Evolutionary conservation across 2,113 vertebrate species (phyloP), one percentile per base, ranked within the genome.

Genomic region (Pygoscelis antarcticus): DNA sequence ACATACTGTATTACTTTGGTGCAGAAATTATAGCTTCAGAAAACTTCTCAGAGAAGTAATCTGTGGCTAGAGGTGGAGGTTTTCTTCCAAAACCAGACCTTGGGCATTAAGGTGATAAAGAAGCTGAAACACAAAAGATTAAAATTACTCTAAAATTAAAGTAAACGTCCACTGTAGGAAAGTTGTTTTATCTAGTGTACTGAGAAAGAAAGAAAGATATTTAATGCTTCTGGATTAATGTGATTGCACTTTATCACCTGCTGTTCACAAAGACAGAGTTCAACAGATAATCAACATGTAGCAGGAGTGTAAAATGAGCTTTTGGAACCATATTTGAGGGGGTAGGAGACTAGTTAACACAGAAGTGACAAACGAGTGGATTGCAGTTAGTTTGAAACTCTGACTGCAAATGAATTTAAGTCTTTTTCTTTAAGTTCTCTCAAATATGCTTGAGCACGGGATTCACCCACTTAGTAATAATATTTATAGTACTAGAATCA

Each of bases 231-330:
- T 91, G 78, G 34, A 49, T 23, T 5, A 70, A 14, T 87, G 32
- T 84, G 54, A 65, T 83, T 87, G 40, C 16, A 61, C 91, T 97
- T 94, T 76, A 55, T 85, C 38, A 75, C 42, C 40, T 96, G n/a
- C 58, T 96, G 13, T 68, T 97, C 70, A 74, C 44, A 55, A 91
- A 82, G 51, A 46, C 12, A 71, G 60, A 84, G 27, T 95, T 96
- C 58, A 91, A 30, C 51, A 83, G 55, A 54, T 91, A 95, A 89
- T 91, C 92, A 44, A 44, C 25, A 51, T 32, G 60, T 66, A 87
- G 30, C 21, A 83, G 62, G 26, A 81, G 76, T 72, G 19, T 22
- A 25, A 96, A 95, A 92, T 75, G 60, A 95, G 32, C 18, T 89
- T 95, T 83, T 79, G 47, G 61, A 83, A 9, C 29, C 18, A 2